Conservation (phyloP, 2,113 vertebrate species). For the Ophthalmolycus amberensis region DNA sequence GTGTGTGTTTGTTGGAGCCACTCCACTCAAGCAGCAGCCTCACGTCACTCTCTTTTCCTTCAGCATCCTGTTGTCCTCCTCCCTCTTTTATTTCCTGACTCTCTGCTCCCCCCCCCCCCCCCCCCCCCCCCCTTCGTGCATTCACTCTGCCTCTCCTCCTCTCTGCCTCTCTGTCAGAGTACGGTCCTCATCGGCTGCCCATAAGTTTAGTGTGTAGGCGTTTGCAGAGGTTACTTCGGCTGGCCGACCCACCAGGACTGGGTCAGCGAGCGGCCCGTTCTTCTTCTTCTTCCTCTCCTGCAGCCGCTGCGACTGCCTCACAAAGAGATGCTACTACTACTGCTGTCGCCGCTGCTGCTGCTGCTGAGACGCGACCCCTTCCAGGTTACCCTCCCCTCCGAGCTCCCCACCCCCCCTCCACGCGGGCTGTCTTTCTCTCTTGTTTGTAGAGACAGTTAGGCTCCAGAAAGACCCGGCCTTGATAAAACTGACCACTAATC, state of each 20-base stretch:
- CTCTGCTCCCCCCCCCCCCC: conserved; percentile 48
- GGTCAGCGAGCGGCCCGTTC: conserved; percentile 82
- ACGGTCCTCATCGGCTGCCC: conserved; percentile 89
- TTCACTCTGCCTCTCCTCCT: conserved; percentile 73
- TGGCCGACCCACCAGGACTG: conserved; percentile 93
- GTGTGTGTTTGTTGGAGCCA: conserved; percentile 57
- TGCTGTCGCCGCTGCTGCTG: conserved; percentile 37
- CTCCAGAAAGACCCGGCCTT: conserved; percentile 32
- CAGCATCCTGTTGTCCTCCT: conserved; percentile 59
- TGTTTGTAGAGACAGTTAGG: conserved; percentile 24
- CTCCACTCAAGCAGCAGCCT: conserved; percentile 71
- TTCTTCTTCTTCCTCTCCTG: conserved; percentile 62
- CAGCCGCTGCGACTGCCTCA: conserved; percentile 71
- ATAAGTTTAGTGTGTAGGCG: conserved; percentile 99
- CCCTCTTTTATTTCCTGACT: conserved; percentile 8
- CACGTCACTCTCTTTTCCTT: conserved; percentile 54
- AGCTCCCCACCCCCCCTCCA: conserved; percentile 27
- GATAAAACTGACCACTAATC: conserved; percentile 59
- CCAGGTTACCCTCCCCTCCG: conserved; percentile 86
- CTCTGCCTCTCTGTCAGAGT: conserved; percentile 86
- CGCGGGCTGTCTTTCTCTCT: conserved; percentile 26
- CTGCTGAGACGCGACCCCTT: conserved; percentile 79
- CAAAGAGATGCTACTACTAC: conserved; percentile 67
- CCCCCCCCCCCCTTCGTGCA: conserved; percentile 30
- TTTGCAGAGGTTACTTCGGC: conserved; percentile 94